A percentile compares a stretch with the other conserved stretches of the same genome.
phyloP scores from a whole-genome alignment of 1,140 invertebrate genomes.

The Trinorchestia longiramus region DNA sequence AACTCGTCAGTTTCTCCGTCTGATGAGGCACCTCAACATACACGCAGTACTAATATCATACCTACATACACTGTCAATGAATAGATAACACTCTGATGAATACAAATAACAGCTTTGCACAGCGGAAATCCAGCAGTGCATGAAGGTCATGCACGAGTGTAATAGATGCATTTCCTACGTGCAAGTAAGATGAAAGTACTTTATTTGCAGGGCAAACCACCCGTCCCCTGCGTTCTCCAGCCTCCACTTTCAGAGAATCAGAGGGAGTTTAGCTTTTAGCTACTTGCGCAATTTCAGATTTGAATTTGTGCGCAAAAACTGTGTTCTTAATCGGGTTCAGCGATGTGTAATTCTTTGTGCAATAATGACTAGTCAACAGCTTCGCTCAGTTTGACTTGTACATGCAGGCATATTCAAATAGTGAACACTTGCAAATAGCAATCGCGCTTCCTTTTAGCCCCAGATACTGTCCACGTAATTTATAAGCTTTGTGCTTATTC shows the following conservation, averaged over 20 bases:
- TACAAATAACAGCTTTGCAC: not conserved
- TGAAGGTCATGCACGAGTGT: not conserved
- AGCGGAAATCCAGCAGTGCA: not conserved
- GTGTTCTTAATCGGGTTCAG: not conserved
- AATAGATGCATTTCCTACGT: not conserved
- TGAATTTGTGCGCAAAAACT: not conserved
- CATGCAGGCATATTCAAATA: not conserved
- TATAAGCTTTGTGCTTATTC: not conserved
- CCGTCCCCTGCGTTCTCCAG: not conserved
- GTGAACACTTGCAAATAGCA: not conserved
- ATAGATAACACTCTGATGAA: not conserved
- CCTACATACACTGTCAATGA: not conserved
- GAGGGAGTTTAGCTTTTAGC: not conserved
- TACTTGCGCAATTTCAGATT: not conserved
- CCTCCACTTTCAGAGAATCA: not conserved
- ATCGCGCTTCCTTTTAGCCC: not conserved
- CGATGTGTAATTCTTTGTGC: not conserved
- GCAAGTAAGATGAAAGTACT: not conserved
- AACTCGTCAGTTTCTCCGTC: not conserved
- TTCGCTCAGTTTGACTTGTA: not conserved
- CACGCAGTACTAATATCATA: not conserved
- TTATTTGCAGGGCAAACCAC: not conserved
- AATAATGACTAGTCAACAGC: not conserved
- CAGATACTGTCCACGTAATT: not conserved
- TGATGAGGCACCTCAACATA: not conserved